Base-by-base conservation (phyloP, 2,797 vertebrate species). In the Tapera naevia region DNA sequence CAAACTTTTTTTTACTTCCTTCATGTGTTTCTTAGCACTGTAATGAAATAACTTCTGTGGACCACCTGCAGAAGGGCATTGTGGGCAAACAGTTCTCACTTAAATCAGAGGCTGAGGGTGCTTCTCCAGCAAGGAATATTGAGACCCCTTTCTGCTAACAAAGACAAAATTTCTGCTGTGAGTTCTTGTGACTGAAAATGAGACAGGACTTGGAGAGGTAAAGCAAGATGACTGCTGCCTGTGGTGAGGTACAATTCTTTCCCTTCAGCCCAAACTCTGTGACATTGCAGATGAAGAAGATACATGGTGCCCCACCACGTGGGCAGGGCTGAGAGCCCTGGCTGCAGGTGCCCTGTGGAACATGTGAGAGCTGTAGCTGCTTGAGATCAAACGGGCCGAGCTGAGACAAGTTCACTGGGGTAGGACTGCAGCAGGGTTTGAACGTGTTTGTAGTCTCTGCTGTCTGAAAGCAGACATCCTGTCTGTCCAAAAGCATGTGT, bases 261-360 rank as follows among this genome's bases (percentile, higher is more conserved):
- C 32, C 39, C 37, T 45, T 17, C 32, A 50, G 32, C 30, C 32
- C 37, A 23, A 19, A 32, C 9, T 28, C 33, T 32, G 24, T 0
- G 10, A 10, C 41, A 8, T 43, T 28, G 67, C 30, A 51, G 33
- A 15, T 11, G 54, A 45, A 35, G 32, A 10, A 9, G 10, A 2
- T 45, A 10, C 0, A 3, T 46, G 12, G 21, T 35, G 15, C 5
- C 41, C 43, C 60, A 33, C 33, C 7, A 5, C 0, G 1, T 0
- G 2, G 24, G 14, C 15, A 37, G 35, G 30, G 48, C 43, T 28
- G 15, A 6, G 12, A 53, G 32, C 30, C 25, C 45, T 54, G 51
- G 10, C 35, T 46, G 25, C 43, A 24, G 27, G 24, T 53, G 43
- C 37, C 30, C 56, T 13, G 12, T 1, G 2, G 70, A 27, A 43